Evolutionary conservation across 2,113 vertebrate genomes (phyloP), one percentile per base, ranked within the genome.

Genomic region (Chroicocephalus ridibundus): DNA sequence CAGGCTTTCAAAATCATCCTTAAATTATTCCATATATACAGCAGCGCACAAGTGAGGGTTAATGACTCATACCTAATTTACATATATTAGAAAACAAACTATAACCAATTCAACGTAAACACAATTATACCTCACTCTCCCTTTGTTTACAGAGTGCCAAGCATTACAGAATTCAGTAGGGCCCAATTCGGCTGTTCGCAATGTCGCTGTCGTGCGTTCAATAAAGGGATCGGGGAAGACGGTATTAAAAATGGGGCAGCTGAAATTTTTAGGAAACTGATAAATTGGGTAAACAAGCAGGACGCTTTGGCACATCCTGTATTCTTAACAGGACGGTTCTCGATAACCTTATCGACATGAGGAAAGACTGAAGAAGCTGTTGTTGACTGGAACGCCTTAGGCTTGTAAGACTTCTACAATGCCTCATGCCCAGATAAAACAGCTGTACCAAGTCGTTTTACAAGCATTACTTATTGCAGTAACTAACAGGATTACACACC

Each of bases 21-120:
- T 65, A 96, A 91, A 95, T 96, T 91, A 95, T 90, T 95, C 93
- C 86, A 90, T 88, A 95, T 55, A 79, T 83, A 95, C 46, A 83
- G 87, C 94, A 86, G 79, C 1, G 55, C 66, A 96, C 94, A 95
- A 96, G 91, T 80, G 95, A 96, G 94, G 96, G 95, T 94, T 96
- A 96, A 97, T 94, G 91, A 96, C 88, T 96, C 95, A 69, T 72
- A 91, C 81, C 86, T 94, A 72, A 95, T 97, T 96, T 97, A 89
- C 96, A 95, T 97, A 54, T 72, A 97, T 87, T 89, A 96, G 96
- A 95, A 96, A 97, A 97, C 95, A 96, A 96, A 95, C 91, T 82
- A 85, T 94, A 95, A 96, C 93, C 94, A 93, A 91, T 95, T 91
- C 92, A 87, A 96, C 24, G 1, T 93, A 97, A 96, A 97, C 96